Base-by-base conservation (phyloP, 1,140 invertebrate genomes). In the Eumaeus atala region DNA sequence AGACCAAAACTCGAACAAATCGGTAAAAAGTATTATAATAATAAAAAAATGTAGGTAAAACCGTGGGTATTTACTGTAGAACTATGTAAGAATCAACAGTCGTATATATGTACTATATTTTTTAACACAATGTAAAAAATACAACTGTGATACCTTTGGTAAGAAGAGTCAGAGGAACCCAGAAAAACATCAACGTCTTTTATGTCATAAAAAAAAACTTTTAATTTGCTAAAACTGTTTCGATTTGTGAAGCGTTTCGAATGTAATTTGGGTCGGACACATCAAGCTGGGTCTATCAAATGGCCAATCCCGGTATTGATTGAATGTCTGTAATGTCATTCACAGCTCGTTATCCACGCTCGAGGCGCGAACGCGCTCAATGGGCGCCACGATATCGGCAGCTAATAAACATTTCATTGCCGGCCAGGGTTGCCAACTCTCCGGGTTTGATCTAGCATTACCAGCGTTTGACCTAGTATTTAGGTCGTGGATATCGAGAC, bases 291-390 rank as follows among this genome's bases (percentile, higher is more conserved):
- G 61, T 48, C 62, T 60, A 64, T 76, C 61, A 69, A 59, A 66
- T 59, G 62, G 67, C 59, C 67, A 70, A 74, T 79, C 66, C 70
- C 47, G 60, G 57, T 52, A 74, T 74, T 74, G 73, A 79, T 79
- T 79, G 74, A 79, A 79, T 67, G 70, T 70, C 64, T 56, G 71
- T 70, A 63, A 72, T 72, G 66, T 72, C 78, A 72, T 77, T 82
- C 72, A 77, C 61, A 60, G 67, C 67, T 78, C 75, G 77, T 76
- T 80, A 80, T 69, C 65, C 67, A 72, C 70, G 70, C 64, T 74
- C 52, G 58, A 59, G 66, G 70, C 67, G 70, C 61, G 68, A 67
- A 64, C 37, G 40, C 38, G 36, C 37, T 61, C 52, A 53, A 64
- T 58, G 63, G 61, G 63, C 61, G 66, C 61, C 61, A 51, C 51